Conservation (phyloP, 2,113 vertebrate genomes). For the Elgaria multicarinata region DNA sequence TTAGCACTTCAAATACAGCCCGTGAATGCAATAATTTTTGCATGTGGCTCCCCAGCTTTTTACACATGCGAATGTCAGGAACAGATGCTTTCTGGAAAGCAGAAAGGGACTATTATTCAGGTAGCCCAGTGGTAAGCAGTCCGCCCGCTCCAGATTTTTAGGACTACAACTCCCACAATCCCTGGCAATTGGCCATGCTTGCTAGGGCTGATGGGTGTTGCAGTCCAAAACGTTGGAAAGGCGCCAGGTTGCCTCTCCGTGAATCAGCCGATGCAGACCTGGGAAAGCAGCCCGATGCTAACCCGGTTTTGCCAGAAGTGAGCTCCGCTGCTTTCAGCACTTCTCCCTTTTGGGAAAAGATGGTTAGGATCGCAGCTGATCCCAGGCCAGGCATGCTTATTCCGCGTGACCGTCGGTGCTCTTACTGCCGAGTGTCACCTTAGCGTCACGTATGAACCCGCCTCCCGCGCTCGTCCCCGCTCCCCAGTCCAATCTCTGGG, state of each 20-base stretch:
- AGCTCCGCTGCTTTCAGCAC: not conserved
- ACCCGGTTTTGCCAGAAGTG: not conserved
- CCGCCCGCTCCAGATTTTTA: no score
- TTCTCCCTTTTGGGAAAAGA: not conserved
- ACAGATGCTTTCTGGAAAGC: not conserved
- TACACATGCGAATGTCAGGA: not conserved
- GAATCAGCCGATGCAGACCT: not conserved
- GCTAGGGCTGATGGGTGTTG: no score
- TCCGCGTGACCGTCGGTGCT: not conserved
- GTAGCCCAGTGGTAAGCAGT: no score
- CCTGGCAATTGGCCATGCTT: no score
- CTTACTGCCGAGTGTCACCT: no score
- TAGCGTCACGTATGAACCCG: not conserved
- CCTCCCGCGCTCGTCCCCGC: not conserved
- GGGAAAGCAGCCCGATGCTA: not conserved
- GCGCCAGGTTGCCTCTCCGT: no score
- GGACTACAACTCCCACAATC: no score
- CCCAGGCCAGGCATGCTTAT: not conserved
- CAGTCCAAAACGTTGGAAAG: no score
- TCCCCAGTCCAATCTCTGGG: not conserved
- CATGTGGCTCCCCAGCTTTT: no score
- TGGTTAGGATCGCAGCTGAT: not conserved
- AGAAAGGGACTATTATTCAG: not conserved
- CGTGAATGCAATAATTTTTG: no score
- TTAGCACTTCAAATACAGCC: no score